phyloP scores from a whole-genome alignment of 2,888 invertebrate genomes.

The Microctonus aethiopoides region DNA sequence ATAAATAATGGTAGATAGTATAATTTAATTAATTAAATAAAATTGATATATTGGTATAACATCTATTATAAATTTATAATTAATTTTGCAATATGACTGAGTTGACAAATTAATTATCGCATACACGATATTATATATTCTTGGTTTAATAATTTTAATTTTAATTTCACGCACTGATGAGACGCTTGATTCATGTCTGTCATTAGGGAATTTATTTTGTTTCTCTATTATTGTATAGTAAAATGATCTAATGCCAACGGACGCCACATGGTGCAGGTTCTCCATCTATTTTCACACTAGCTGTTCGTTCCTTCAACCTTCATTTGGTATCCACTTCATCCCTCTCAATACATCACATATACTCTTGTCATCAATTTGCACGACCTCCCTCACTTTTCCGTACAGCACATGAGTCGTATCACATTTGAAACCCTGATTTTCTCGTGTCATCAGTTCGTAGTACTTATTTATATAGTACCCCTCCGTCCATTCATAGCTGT shows the following conservation, averaged over 20 bases:
- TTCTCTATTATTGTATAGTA: background rate
- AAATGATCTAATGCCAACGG: background rate
- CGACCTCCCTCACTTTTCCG: background rate
- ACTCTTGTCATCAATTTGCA: conserved; percentile 2
- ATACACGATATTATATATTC: background rate
- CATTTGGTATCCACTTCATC: background rate
- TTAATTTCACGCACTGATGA: background rate
- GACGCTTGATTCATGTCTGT: background rate
- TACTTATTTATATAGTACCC: background rate
- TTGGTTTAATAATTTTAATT: background rate
- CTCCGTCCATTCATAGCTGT: background rate
- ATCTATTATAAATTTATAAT: background rate
- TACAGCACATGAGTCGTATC: conserved; percentile 6
- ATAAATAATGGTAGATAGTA: too few relatives aligned
- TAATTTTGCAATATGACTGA: background rate
- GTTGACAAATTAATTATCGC: background rate
- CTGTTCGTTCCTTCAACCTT: background rate
- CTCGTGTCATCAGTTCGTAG: background rate
- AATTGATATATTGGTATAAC: too few relatives aligned
- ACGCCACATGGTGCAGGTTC: background rate
- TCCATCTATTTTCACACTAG: background rate
- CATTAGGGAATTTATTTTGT: too few relatives aligned
- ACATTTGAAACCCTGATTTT: conserved; percentile 3
- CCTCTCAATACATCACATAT: background rate
- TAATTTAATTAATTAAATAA: too few relatives aligned